Percentiles rank a stretch among this genome's conserved stretches.
Conservation (phyloP, 2,888 invertebrate species). For the Thymelicus acteon region DNA sequence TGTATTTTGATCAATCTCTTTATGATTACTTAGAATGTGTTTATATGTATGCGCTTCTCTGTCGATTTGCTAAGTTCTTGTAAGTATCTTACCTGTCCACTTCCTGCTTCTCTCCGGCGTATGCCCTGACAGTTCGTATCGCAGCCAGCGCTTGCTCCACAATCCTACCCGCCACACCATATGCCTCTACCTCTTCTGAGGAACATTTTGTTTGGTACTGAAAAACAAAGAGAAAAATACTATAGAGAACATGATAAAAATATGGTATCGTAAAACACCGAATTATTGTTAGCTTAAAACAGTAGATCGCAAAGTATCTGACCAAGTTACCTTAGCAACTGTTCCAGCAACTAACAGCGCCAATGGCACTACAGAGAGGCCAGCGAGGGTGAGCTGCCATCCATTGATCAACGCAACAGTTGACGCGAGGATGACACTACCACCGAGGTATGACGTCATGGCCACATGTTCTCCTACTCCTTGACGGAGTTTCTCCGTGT, state of each 20-base stretch:
- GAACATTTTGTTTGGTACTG: constrained; percentile 87
- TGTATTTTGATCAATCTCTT: no score
- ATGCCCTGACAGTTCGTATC: constrained; percentile 88
- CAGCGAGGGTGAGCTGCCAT: constrained; percentile 93
- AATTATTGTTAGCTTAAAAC: no score
- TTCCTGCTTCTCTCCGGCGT: constrained; percentile 89
- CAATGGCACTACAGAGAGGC: constrained; percentile 90
- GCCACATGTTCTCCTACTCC: constrained; percentile 93
- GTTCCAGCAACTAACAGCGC: constrained; percentile 88
- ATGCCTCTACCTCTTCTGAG: constrained; percentile 86
- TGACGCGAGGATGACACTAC: constrained; percentile 88
- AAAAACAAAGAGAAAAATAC: constrained; percentile 2
- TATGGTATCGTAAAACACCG: no score
- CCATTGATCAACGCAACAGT: constrained; percentile 90
- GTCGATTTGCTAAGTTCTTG: no score
- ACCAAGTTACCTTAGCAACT: constrained; percentile 86
- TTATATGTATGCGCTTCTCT: no score
- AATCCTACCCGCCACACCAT: constrained; percentile 89
- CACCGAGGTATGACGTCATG: constrained; percentile 88
- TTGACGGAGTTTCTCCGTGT: constrained; percentile 90
- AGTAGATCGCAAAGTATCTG: no score
- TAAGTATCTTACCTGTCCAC: constrained; percentile 73
- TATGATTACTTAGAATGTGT: no score
- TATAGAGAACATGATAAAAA: neutral
- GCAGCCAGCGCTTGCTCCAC: constrained; percentile 91